A percentile compares a stretch with the other conserved stretches of the same genome.
phyloP scores from a whole-genome alignment of 2,797 vertebrate genomes.

The Phrynocephalus forsythii region DNA sequence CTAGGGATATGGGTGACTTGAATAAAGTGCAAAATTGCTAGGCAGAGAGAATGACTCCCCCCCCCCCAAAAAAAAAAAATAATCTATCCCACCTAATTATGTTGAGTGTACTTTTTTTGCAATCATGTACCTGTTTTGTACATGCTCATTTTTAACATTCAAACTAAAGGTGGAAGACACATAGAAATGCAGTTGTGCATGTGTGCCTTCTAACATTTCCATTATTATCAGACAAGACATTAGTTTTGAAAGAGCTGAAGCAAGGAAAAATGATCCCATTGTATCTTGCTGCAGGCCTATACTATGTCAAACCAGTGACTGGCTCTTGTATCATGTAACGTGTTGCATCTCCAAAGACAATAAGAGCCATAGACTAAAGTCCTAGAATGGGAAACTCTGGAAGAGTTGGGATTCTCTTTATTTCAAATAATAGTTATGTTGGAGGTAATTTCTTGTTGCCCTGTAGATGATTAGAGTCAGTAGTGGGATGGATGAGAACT shows the following conservation, averaged over 20 bases:
- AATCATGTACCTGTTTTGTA: background rate
- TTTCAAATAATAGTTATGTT: background rate
- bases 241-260: background rate
- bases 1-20: background rate
- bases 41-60: too few species aligned
- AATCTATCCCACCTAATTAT: too few species aligned
- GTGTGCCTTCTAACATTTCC: too few species aligned
- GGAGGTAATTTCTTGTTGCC: background rate
- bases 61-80: too few species aligned
- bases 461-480: background rate
- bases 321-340: background rate
- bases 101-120: background rate
- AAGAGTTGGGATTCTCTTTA: background rate
- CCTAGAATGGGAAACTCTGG: background rate
- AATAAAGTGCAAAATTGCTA: background rate
- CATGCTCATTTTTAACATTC: background rate
- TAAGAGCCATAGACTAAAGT: background rate
- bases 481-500: background rate
- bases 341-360: conserved; percentile 2
- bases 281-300: background rate
- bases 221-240: background rate
- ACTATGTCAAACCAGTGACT: background rate
- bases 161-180: background rate
- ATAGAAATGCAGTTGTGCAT: background rate
- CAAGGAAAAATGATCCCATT: background rate